These are phyloP conservation scores for Protobothrops flavoviridis DNA, from an alignment of 2,113 vertebrate genomes.

Conservation along the genomic window DNA sequence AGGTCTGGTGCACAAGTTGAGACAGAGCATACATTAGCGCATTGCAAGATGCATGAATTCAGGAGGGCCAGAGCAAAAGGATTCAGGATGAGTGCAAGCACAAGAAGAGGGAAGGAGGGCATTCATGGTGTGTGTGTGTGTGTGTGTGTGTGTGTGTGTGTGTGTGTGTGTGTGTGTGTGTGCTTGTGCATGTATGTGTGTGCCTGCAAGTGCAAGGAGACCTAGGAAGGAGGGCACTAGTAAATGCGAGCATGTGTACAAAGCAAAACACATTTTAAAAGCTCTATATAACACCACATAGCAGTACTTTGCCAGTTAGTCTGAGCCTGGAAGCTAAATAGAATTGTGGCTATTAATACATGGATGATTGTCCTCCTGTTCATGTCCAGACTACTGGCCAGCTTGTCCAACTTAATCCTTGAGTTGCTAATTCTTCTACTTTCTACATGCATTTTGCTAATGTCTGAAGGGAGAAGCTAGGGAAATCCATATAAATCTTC, in stretches of 20 bases:
- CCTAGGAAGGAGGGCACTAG: not conserved
- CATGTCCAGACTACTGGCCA: not conserved
- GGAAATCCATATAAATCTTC: not conserved
- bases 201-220: not conserved
- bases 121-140: not conserved
- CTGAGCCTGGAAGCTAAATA: not conserved
- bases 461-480: not conserved
- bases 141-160: not conserved
- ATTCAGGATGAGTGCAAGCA: not conserved
- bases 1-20: not conserved
- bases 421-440: not conserved
- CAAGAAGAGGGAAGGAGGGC: not conserved
- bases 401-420: not conserved
- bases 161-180: not conserved
- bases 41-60: not conserved
- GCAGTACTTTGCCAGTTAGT: not conserved
- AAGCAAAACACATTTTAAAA: not conserved
- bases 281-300: not conserved
- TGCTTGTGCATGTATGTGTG: no score
- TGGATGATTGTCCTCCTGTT: not conserved
- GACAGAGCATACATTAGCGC: not conserved
- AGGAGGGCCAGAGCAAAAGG: not conserved
- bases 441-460: not conserved
- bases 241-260: not conserved
- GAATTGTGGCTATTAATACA: not conserved